Percentiles rank a stretch among this genome's conserved stretches.
phyloP scores from a whole-genome alignment of 2,888 invertebrate genomes.

The Meandrusa payeni region DNA sequence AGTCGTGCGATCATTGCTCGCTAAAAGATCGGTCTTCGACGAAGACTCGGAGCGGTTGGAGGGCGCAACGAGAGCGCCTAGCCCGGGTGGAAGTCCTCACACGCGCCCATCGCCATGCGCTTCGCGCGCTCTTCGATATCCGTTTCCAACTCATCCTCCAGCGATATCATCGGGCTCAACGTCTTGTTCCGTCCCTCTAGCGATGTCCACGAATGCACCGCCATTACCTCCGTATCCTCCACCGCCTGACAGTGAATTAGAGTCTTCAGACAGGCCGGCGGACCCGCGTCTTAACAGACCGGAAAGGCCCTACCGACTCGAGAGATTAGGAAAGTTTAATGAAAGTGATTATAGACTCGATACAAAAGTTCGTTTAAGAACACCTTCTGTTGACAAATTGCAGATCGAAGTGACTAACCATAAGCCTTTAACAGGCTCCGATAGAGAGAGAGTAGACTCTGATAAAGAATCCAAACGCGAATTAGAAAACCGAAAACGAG shows the following conservation, averaged over 20 bases:
- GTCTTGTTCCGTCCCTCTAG: slow-evolving; percentile 19
- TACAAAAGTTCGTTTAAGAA: slow-evolving; percentile 78
- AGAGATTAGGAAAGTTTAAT: slow-evolving; percentile 41
- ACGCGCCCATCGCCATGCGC: slow-evolving; percentile 60
- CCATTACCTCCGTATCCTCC: slow-evolving; percentile 15
- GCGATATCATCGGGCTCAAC: slow-evolving; percentile 20
- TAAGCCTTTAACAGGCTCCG: slow-evolving; percentile 38
- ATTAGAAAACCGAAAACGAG: slow-evolving; percentile 46
- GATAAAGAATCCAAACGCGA: slow-evolving; percentile 49
- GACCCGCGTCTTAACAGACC: slow-evolving; percentile 46
- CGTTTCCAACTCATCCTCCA: slow-evolving; percentile 86
- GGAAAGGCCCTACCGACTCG: slow-evolving; percentile 38
- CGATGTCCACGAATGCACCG: slow-evolving; percentile 15
- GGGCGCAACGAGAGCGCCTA: slow-evolving; percentile 92
- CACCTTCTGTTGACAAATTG: slow-evolving; percentile 51
- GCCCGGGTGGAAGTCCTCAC: slow-evolving; percentile 55
- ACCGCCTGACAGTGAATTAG: slow-evolving; percentile 13
- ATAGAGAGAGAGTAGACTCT: slow-evolving; percentile 39
- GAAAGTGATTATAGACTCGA: slow-evolving; percentile 48
- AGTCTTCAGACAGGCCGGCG: slow-evolving; percentile 34
- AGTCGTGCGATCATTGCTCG: slow-evolving; percentile 94
- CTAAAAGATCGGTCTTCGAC: slow-evolving; percentile 96
- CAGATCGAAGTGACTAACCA: slow-evolving; percentile 38
- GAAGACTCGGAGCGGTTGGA: slow-evolving; percentile 96
- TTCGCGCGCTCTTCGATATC: slow-evolving; percentile 41